Base-by-base conservation (phyloP, 2,888 invertebrate species). In the Cremastinae sp. region DNA sequence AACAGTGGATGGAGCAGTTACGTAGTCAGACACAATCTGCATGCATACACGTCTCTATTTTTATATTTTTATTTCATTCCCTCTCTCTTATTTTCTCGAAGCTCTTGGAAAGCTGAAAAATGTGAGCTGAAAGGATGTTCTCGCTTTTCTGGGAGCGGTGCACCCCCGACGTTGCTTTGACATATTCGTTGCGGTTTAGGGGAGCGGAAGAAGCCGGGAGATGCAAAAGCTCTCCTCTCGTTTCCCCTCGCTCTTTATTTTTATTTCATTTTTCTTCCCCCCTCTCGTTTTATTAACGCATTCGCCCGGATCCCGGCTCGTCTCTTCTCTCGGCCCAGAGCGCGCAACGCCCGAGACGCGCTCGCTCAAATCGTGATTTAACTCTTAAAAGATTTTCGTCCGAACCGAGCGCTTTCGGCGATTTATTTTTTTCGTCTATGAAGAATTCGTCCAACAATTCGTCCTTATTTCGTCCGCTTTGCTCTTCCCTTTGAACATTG, bases 171-270 rank as follows among this genome's bases (percentile, higher is more conserved):
- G 78, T 79, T 74, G 75, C 79, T 75, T 77, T 79, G 76, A 79
- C 78, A 79, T 77, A 76, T 75, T 73, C 66, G 16, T 58, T 28
- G 69, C 64, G 81, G 80, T 79, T 28, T 78, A 75, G 75, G 79
- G 78, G 79, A 81, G 62, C 74, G 20, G 38, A 58, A 59, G 59
- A 41, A 69, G 36, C 45, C 14, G 49, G 36, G 22, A 38, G 47
- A 53, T 20, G 53, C 38, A 47, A 49, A 49, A 38, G 16, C 70
- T 59, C 64, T 56, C 45, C 59, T 45, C 51, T 20, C 36, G 28
- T 38, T 62, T 54, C 53, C 62, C 65, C 54, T 54, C 34, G 49
- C 53, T 36, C 45, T 36, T 62, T 47, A 10, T 43, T 47, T 61
- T 34, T 3, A 45, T 45, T 12, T 12, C 1, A 14, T 43, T 56